phyloP scores from a whole-genome alignment of 2,888 invertebrate genomes.

The Sussaba pulchella region DNA sequence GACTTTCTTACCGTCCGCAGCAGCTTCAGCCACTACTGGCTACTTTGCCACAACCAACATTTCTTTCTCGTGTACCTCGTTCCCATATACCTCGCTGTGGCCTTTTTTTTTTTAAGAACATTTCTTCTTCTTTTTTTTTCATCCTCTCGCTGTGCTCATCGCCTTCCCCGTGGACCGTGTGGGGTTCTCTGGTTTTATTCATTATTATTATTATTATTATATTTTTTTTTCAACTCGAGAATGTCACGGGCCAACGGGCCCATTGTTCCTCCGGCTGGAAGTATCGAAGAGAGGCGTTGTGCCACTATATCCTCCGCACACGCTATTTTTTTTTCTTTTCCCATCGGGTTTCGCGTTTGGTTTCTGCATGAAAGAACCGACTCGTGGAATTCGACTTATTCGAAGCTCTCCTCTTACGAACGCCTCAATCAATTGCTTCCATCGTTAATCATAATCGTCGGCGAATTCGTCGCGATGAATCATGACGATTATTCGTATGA shows the following conservation, averaged over 20 bases:
- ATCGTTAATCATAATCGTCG: no score
- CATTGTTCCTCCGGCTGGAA: slow-evolving; percentile 74
- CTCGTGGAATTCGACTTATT: background rate
- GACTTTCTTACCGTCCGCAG: background rate
- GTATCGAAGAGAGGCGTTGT: slow-evolving; percentile 52
- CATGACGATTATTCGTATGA: background rate
- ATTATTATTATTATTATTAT: slow-evolving; percentile 55
- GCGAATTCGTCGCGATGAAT: no score
- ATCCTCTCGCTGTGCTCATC: slow-evolving; percentile 59
- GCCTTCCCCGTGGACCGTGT: slow-evolving; percentile 17
- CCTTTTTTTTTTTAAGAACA: no score
- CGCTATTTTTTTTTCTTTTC: slow-evolving; percentile 15
- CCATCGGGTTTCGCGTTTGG: slow-evolving; percentile 40
- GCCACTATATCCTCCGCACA: slow-evolving; percentile 52
- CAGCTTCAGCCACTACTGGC: background rate
- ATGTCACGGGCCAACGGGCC: slow-evolving; percentile 76
- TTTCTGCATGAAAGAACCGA: slow-evolving; percentile 12
- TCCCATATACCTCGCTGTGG: slow-evolving; percentile 52
- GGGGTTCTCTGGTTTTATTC: slow-evolving; percentile 8
- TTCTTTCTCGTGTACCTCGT: slow-evolving; percentile 48
- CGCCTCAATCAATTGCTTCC: slow-evolving; percentile 1
- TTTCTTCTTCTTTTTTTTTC: slow-evolving; percentile 25
- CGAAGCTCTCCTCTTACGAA: background rate
- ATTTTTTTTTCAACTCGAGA: slow-evolving; percentile 59
- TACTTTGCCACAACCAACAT: slow-evolving; percentile 22